phyloP scores from a whole-genome alignment of 1,140 invertebrate genomes.

The Microvelia longipes region DNA sequence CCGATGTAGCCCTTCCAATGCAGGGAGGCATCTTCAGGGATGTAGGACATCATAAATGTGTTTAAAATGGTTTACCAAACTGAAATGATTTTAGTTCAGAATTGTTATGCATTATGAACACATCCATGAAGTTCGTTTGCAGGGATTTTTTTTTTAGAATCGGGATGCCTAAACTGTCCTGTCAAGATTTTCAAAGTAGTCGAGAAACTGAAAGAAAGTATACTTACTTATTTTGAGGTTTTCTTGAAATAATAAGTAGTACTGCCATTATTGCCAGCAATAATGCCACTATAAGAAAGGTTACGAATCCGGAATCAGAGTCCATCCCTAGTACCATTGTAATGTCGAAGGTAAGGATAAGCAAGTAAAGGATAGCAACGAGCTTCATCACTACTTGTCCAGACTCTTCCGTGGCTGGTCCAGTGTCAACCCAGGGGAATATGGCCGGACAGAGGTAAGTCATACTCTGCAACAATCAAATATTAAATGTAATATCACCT shows the following conservation, averaged over 20 bases:
- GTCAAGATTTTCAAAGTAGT: too few relatives aligned
- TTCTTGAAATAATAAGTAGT: constrained; percentile 67
- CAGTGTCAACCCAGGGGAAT: constrained; percentile 73
- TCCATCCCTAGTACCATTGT: constrained; percentile 60
- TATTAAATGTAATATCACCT: neutral
- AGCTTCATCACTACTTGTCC: constrained; percentile 77
- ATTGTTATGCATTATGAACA: too few relatives aligned
- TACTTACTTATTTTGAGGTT: constrained; percentile 74
- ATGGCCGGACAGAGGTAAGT: constrained; percentile 70
- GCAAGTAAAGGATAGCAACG: constrained; percentile 62
- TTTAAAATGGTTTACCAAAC: too few relatives aligned
- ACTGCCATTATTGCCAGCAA: constrained; percentile 59
- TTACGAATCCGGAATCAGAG: constrained; percentile 47
- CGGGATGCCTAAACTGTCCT: too few relatives aligned
- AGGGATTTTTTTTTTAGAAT: too few relatives aligned
- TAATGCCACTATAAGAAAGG: constrained; percentile 51
- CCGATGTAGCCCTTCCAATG: too few relatives aligned
- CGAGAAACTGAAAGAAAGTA: too few relatives aligned
- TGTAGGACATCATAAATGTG: too few relatives aligned
- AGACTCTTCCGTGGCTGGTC: constrained; percentile 66
- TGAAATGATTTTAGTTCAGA: too few relatives aligned
- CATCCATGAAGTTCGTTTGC: too few relatives aligned
- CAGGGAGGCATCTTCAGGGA: too few relatives aligned
- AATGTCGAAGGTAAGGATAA: constrained; percentile 68
- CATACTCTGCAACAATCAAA: constrained; percentile 44